A percentile compares a stretch with the other conserved stretches of the same genome.
Conservation (phyloP, 1,140 invertebrate species). For the Hyles euphorbiae region DNA sequence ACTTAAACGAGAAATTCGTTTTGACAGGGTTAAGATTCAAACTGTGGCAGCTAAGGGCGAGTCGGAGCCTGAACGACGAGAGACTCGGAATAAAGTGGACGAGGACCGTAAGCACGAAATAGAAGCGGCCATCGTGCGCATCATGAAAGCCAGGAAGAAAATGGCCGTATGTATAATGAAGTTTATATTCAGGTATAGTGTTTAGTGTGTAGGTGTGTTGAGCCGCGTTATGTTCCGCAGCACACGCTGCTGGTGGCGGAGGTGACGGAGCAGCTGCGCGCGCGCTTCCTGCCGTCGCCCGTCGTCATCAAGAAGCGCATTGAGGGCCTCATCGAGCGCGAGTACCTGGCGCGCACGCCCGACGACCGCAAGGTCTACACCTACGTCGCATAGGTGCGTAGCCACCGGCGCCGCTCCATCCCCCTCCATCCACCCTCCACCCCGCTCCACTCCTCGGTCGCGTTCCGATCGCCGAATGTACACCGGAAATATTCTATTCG, state of each 20-base stretch:
- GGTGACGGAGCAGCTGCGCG: conserved; percentile 97
- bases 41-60: conserved; percentile 98
- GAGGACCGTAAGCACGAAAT: conserved; percentile 99
- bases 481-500: no score
- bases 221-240: conserved; percentile 63
- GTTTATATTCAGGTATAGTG: conserved; percentile 18
- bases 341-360: conserved; percentile 97
- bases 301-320: conserved; percentile 99
- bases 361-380: conserved; percentile 97
- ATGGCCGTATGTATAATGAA: conserved; percentile 81
- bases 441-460: not conserved
- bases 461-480: no score
- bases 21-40: conserved; percentile 90
- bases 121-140: conserved; percentile 99
- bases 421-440: not conserved
- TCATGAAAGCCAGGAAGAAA: conserved; percentile 99
- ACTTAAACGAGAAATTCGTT: not conserved
- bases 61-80: conserved; percentile 97
- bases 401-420: conserved; percentile 8
- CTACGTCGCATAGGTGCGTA: conserved; percentile 88
- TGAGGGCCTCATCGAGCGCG: conserved; percentile 98
- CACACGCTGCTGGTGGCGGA: conserved; percentile 97
- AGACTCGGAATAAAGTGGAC: conserved; percentile 98
- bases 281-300: conserved; percentile 97
- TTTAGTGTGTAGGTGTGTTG: no score